Evolutionary conservation across 2,888 invertebrate species (phyloP), one percentile per base, ranked within the genome.

Genomic region (Caradrina clavipalpis): DNA sequence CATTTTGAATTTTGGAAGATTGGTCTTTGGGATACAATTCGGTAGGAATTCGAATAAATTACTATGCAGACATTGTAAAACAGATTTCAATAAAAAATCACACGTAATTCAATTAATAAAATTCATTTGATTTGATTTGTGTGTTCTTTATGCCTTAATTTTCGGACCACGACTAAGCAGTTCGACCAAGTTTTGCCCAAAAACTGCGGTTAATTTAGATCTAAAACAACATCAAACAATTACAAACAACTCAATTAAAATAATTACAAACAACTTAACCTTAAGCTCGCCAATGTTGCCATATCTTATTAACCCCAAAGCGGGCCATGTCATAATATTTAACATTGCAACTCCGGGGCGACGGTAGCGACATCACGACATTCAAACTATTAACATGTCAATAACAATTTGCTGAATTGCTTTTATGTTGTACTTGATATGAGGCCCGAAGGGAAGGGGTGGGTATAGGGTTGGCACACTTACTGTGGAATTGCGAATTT

Each of bases 381-480:
- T 87, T 82, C 81, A 82, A 87, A 89, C 93, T 93, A 94, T 94
- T 94, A 93, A 94, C 94, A 95, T 93, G 95, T 90, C 94, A 90
- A 95, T 95, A 95, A 95, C 93, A 94, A 95, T 95, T 95, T 95
- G 90, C 89, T 86, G 91, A 94, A 95, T 94, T 91, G 94, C 94
- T 92, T 94, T 93, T 93, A 93, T 91, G 94, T 91, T 91, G 90
- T 91, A 88, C 87, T 86, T 89, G 88, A 90, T 90, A 90, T 89
- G 90, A 87, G 86, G 82, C 87, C 85, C 83, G 82, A 69, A 78
- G 87, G 89, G 87, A 90, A 93, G 92, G 92, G 94, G 93, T 93
- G 87, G 59, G 6, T 1, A 15, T 89, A 94, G 93, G 93, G 94
- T 82, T 93, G 91, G 0, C 80, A 74, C 81, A 21, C 3, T 21